Evolutionary conservation across 2,888 invertebrate genomes (phyloP).

Genomic region (Athalia circularis): DNA sequence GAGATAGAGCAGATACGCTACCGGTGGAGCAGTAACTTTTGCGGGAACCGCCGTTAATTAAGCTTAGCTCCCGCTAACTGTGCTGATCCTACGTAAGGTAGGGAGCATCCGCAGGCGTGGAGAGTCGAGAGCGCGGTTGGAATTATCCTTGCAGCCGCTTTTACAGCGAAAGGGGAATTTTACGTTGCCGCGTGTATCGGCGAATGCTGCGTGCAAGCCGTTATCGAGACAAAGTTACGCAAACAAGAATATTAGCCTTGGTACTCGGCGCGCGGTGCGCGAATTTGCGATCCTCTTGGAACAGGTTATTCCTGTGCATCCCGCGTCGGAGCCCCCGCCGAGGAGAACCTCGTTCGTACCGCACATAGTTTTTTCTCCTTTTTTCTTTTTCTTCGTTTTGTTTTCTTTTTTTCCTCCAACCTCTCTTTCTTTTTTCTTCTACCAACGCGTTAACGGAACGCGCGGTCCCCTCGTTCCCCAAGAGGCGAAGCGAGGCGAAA

Average conservation of each 20-base stretch:
- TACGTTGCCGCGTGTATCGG: not conserved
- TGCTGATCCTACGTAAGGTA: too few relatives aligned
- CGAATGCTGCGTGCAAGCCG: not conserved
- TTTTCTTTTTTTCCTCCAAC: not conserved
- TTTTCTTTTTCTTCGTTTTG: not conserved
- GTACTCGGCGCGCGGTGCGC: conserved; percentile 12
- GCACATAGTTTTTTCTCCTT: conserved; percentile 23
- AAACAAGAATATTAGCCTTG: conserved; percentile 32
- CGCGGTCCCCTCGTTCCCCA: conserved; percentile 20
- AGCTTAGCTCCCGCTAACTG: too few relatives aligned
- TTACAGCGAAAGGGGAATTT: too few relatives aligned
- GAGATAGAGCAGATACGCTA: too few relatives aligned
- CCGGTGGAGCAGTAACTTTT: too few relatives aligned
- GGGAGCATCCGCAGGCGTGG: too few relatives aligned
- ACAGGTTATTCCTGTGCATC: conserved; percentile 38
- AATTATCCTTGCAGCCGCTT: too few relatives aligned
- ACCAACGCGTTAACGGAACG: conserved; percentile 38
- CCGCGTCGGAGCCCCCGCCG: not conserved
- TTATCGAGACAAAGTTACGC: conserved; percentile 30
- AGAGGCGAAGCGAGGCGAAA: not conserved
- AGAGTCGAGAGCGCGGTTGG: too few relatives aligned
- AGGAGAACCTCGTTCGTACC: conserved; percentile 27
- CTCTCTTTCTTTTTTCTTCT: conserved; percentile 12
- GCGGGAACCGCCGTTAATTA: too few relatives aligned
- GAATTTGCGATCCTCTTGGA: conserved; percentile 27